Evolutionary conservation across 2,797 vertebrate genomes (phyloP).

Genomic region (Pitangus sulphuratus): DNA sequence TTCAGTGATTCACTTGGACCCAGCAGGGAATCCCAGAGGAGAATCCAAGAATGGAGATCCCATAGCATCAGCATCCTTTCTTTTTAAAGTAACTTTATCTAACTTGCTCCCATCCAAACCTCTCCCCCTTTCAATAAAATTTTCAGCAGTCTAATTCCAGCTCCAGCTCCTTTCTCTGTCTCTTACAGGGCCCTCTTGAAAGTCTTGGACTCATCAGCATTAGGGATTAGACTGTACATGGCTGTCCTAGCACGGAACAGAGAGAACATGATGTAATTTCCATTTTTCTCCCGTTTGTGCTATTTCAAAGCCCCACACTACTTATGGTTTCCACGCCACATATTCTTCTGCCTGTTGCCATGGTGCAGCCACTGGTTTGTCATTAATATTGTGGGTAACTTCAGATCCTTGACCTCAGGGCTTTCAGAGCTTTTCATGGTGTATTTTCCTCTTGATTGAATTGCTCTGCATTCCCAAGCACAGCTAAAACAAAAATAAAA

Average conservation of each 20-base stretch:
- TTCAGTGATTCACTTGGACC: not conserved
- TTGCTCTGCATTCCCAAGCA: conserved; percentile 72
- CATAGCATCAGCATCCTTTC: not conserved
- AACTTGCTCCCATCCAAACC: not conserved
- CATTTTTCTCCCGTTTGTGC: conserved; percentile 69
- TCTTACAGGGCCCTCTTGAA: not conserved
- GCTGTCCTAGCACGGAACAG: conserved; percentile 61
- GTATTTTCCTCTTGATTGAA: conserved; percentile 75
- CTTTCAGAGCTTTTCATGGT: conserved; percentile 73
- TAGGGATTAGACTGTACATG: conserved; percentile 62
- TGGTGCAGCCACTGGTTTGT: conserved; percentile 66
- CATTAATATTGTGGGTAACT: conserved; percentile 76
- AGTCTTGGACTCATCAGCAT: not conserved
- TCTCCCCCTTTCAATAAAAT: not conserved
- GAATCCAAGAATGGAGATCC: not conserved
- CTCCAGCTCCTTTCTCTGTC: not conserved
- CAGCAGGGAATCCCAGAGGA: not conserved
- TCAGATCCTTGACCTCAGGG: conserved; percentile 73
- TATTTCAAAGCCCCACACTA: conserved; percentile 61
- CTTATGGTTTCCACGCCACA: conserved; percentile 65
- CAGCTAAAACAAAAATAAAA: conserved; percentile 70
- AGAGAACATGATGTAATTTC: conserved; percentile 75
- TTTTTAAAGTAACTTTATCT: not conserved
- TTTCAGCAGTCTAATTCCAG: not conserved
- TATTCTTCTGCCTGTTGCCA: conserved; percentile 68